These are phyloP conservation scores for Leucopternis melanops DNA, from an alignment of 2,113 vertebrate species.

Conservation along the genomic window DNA sequence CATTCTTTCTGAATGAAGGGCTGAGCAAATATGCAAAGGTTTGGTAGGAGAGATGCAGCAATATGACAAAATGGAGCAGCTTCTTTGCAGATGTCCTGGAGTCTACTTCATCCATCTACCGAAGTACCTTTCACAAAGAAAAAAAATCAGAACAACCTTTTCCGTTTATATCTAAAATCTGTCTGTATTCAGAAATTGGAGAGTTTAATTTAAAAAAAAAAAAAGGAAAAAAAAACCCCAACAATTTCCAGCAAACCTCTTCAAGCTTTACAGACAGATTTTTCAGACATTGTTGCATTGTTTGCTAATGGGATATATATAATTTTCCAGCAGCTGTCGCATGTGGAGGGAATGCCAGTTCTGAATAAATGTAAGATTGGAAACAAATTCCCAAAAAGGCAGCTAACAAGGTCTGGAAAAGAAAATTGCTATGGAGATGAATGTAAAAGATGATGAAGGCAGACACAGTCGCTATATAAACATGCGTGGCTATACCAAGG, in stretches of 20 bases:
- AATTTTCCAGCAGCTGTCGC: background rate
- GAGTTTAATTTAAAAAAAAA: background rate
- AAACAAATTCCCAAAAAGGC: constrained; percentile 15
- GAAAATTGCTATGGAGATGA: background rate
- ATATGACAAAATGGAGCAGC: background rate
- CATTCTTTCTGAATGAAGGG: background rate
- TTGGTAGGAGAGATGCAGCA: background rate
- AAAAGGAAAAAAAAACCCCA: background rate
- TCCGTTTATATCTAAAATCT: background rate
- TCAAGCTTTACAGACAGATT: background rate
- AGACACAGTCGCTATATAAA: background rate
- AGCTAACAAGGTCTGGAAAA: background rate
- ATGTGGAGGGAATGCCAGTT: background rate
- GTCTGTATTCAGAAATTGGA: background rate
- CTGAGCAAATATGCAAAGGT: background rate
- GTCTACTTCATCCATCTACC: background rate
- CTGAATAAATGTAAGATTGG: background rate
- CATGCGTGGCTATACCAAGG: background rate
- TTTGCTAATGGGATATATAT: background rate
- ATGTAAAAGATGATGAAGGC: constrained; percentile 13
- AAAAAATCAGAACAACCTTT: background rate
- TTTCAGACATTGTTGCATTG: background rate
- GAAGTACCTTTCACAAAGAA: background rate
- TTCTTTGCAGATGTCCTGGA: background rate
- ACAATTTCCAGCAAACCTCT: background rate